Evolutionary conservation across 2,797 vertebrate species (phyloP).

Genomic region (Acanthurus leucopareius): DNA sequence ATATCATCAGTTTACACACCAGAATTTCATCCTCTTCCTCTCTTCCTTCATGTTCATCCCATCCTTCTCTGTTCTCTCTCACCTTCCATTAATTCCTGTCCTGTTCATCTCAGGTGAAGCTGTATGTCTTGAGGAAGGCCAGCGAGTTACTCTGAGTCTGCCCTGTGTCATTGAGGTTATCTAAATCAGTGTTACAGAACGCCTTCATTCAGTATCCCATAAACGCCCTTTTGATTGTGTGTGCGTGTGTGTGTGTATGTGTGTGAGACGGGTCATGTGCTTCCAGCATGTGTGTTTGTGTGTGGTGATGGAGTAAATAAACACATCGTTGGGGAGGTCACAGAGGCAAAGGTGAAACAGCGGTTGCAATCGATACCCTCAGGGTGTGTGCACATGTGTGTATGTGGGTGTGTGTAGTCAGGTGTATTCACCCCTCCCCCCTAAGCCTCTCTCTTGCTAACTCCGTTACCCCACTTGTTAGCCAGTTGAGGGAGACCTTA

Average conservation of each 20-base stretch:
- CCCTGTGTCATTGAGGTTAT: conserved; percentile 28
- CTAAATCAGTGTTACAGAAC: conserved; percentile 31
- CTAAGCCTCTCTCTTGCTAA: conserved; percentile 57
- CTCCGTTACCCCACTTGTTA: conserved; percentile 81
- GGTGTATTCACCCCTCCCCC: conserved; percentile 72
- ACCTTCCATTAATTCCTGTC: conserved; percentile 1
- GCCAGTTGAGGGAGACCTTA: conserved; percentile 73
- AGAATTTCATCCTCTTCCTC: background rate
- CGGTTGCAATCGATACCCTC: conserved; percentile 89
- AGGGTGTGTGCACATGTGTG: conserved; percentile 56
- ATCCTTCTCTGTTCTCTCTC: background rate
- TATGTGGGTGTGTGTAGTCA: conserved; percentile 51
- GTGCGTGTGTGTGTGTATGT: too few species aligned
- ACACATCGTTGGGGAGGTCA: conserved; percentile 90
- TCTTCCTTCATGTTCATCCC: background rate
- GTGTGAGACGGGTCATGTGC: conserved; percentile 36
- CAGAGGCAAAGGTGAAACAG: conserved; percentile 97
- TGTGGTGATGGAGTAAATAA: conserved; percentile 81
- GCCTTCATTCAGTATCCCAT: background rate
- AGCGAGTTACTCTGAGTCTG: conserved; percentile 7
- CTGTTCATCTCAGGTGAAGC: conserved; percentile 19
- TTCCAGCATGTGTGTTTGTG: conserved; percentile 42
- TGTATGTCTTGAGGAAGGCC: conserved; percentile 7
- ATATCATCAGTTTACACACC: background rate
- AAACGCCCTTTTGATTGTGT: too few species aligned